These are phyloP conservation scores for Dorcus hopei DNA, from an alignment of 2,888 invertebrate species.

Conservation along the genomic window DNA sequence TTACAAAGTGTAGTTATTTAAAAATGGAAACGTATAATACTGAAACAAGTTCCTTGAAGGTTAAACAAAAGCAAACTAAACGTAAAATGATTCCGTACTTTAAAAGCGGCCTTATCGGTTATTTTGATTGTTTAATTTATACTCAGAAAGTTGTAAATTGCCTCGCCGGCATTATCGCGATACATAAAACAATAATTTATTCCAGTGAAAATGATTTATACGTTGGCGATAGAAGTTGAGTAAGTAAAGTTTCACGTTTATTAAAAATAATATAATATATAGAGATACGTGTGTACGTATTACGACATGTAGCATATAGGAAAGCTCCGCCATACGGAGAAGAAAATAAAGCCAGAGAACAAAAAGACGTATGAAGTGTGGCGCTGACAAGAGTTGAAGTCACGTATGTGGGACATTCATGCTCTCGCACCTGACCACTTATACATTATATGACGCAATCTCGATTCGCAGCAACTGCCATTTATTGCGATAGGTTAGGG, in stretches of 20 bases:
- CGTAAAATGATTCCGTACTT: no score
- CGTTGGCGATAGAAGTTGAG: neutral
- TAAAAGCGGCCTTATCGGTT: no score
- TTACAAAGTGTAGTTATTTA: no score
- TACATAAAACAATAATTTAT: constrained; percentile 8
- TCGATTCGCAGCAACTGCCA: constrained; percentile 7
- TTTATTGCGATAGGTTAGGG: constrained; percentile 17
- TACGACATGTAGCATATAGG: constrained; percentile 1
- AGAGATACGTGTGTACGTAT: neutral
- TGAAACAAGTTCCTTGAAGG: no score
- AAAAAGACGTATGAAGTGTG: constrained; percentile 2
- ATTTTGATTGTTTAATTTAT: constrained; percentile 3
- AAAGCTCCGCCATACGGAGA: neutral
- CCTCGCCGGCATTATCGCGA: constrained; percentile 1
- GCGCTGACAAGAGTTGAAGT: constrained; percentile 9
- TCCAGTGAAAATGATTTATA: constrained; percentile 1
- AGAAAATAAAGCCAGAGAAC: neutral
- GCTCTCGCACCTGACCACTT: constrained; percentile 12
- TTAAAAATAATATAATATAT: constrained; percentile 4
- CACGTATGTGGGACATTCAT: constrained; percentile 19
- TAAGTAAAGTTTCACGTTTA: neutral
- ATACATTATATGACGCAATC: constrained; percentile 9
- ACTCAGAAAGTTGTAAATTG: constrained; percentile 3
- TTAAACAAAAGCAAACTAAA: no score
- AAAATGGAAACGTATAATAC: no score